Percentiles rank a stretch among this genome's conserved stretches.
Conservation (phyloP, 2,888 invertebrate genomes). For the Ceraclea dissimilis region DNA sequence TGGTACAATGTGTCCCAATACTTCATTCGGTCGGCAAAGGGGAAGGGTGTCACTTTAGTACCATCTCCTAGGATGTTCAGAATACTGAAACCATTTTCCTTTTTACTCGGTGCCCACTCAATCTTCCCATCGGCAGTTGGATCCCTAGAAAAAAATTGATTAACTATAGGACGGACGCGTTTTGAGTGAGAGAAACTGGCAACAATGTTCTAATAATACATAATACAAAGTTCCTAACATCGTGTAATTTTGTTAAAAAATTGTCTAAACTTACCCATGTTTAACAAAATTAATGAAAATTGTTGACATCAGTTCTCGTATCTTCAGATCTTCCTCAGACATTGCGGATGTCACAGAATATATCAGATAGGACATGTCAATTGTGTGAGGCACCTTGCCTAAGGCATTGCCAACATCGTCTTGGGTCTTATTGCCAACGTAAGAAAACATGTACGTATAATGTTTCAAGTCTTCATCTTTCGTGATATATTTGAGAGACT, state of each 20-base stretch:
- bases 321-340: conserved; percentile 16
- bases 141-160: conserved; percentile 33
- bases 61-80: neutral
- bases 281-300: conserved; percentile 61
- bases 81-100: conserved; percentile 25
- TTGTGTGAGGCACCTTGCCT: neutral
- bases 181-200: too few relatives aligned
- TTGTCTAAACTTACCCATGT: conserved; percentile 36
- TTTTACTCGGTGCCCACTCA: neutral
- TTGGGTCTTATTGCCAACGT: neutral
- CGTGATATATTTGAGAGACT: conserved; percentile 9
- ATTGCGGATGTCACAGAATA: conserved; percentile 31
- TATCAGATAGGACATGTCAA: neutral
- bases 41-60: neutral
- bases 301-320: conserved; percentile 41
- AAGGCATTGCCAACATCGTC: neutral
- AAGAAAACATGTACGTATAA: conserved; percentile 13
- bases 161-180: too few relatives aligned
- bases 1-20: neutral
- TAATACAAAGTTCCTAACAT: too few relatives aligned
- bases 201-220: too few relatives aligned
- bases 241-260: neutral
- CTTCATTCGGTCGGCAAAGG: neutral
- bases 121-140: conserved; percentile 35
- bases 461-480: neutral